Percentiles rank a stretch among this genome's conserved stretches.
phyloP scores from a whole-genome alignment of 2,888 invertebrate species.

The Arctia plantaginis region DNA sequence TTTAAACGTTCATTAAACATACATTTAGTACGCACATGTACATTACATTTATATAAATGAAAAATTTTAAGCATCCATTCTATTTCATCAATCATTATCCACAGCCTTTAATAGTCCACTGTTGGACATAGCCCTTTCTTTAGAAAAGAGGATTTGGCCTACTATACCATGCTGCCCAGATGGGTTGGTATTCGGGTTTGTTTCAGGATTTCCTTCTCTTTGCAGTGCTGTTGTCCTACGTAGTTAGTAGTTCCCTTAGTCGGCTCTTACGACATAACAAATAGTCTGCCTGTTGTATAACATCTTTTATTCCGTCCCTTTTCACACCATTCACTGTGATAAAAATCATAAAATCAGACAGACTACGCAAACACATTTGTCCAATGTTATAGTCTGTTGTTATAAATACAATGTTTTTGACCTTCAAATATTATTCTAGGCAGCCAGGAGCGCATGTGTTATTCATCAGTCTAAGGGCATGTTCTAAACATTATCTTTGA shows the following conservation, averaged over 20 bases:
- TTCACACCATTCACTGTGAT: constrained; percentile 24
- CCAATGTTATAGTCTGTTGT: constrained; percentile 40
- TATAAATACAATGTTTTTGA: constrained; percentile 66
- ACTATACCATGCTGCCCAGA: too few species aligned
- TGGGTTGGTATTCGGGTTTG: too few species aligned
- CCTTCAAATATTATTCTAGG: constrained; percentile 70
- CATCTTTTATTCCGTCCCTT: constrained; percentile 4
- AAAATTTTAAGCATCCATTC: neutral
- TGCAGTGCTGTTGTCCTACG: too few species aligned
- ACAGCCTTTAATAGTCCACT: too few species aligned
- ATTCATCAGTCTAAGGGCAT: constrained; percentile 79
- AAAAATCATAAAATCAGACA: constrained; percentile 41
- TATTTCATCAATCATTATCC: neutral
- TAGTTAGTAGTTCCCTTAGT: too few species aligned
- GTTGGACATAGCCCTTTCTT: too few species aligned
- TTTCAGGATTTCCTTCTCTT: too few species aligned
- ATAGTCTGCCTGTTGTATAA: neutral
- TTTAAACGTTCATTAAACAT: neutral
- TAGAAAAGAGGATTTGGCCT: too few species aligned
- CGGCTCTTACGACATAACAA: too few species aligned
- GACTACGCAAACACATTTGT: constrained; percentile 44
- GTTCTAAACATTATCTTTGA: constrained; percentile 81
- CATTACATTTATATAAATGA: neutral
- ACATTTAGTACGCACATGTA: neutral
- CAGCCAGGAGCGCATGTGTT: constrained; percentile 79